phyloP scores from a whole-genome alignment of 1,140 invertebrate genomes.

The Drosophila arawakana region DNA sequence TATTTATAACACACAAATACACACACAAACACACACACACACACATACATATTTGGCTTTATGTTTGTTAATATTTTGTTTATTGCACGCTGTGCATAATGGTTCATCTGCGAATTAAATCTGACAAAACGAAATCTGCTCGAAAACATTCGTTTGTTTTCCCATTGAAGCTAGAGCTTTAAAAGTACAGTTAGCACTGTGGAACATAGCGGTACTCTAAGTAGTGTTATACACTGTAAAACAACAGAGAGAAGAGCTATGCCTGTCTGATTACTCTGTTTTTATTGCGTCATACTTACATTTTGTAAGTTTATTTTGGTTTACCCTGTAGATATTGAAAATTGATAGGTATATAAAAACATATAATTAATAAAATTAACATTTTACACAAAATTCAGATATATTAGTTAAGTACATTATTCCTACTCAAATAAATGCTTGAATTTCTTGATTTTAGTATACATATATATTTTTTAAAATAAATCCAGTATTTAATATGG shows the following conservation, averaged over 20 bases:
- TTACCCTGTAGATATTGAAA: too few species aligned
- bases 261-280: too few species aligned
- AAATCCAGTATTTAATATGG: too few species aligned
- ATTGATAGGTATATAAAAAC: too few species aligned
- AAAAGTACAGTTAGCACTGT: background rate
- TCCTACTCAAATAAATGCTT: too few species aligned
- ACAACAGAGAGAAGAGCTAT: background rate
- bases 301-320: too few species aligned
- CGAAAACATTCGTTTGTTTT: background rate
- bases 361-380: too few species aligned
- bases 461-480: too few species aligned
- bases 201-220: background rate
- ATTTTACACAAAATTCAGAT: too few species aligned
- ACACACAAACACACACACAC: constrained; percentile 8
- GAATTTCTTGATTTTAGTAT: too few species aligned
- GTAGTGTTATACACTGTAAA: background rate
- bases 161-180: constrained; percentile 1
- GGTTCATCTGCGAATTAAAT: constrained; percentile 16
- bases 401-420: too few species aligned
- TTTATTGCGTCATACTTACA: too few species aligned
- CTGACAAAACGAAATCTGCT: constrained; percentile 15
- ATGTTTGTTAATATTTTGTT: constrained; percentile 43
- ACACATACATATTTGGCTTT: constrained; percentile 12
- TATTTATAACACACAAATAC: constrained; percentile 32
- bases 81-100: constrained; percentile 24